A percentile compares a stretch with the other conserved stretches of the same genome.
phyloP scores from a whole-genome alignment of 2,797 vertebrate species.

The Harpagifer antarcticus region DNA sequence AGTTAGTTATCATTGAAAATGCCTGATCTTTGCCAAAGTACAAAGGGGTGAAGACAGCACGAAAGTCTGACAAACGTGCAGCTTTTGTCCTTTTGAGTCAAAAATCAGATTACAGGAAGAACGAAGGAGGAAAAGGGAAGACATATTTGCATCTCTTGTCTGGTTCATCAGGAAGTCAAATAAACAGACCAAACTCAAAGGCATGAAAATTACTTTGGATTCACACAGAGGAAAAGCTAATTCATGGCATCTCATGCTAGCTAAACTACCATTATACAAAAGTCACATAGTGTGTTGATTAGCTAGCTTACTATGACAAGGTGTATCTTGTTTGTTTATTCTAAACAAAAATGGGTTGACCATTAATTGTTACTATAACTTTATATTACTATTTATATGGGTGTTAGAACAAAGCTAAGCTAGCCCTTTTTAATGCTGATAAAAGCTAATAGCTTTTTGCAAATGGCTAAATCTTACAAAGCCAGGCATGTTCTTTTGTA shows the following conservation, averaged over 20 bases:
- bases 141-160: conserved; percentile 40
- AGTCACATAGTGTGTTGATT: no score
- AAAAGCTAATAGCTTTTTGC: neutral
- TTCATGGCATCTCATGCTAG: no score
- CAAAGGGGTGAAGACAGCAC: no score
- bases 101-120: neutral
- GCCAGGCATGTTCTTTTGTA: neutral
- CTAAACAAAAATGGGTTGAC: no score
- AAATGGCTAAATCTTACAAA: neutral
- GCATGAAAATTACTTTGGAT: conserved; percentile 31
- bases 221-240: neutral
- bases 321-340: no score
- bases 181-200: conserved; percentile 42
- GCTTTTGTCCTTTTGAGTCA: neutral
- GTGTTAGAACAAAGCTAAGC: no score
- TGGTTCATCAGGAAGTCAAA: neutral
- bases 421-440: neutral
- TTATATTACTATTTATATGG: no score
- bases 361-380: no score
- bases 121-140: neutral
- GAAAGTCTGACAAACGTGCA: neutral
- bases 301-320: no score
- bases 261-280: no score
- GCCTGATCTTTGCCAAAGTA: no score
- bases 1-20: no score